Evolutionary conservation across 2,888 invertebrate genomes (phyloP).

Genomic region (Maniola hyperantus): DNA sequence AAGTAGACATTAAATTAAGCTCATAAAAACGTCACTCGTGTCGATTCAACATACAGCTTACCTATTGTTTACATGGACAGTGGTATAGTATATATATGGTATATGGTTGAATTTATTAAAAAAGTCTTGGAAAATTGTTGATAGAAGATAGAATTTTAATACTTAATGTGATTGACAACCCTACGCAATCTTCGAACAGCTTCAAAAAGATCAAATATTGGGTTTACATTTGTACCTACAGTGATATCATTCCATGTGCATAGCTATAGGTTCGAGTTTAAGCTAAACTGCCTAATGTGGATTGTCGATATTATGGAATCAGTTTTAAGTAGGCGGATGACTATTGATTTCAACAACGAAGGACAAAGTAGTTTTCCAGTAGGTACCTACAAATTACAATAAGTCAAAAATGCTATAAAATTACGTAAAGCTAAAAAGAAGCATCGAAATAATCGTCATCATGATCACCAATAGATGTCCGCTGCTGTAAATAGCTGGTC

Average conservation of each 20-base stretch:
- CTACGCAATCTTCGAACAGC: constrained; percentile 22
- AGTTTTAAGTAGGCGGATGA: constrained; percentile 7
- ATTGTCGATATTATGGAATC: neutral
- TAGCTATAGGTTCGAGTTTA: constrained; percentile 56
- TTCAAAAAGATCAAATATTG: constrained; percentile 25
- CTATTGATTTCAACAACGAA: neutral
- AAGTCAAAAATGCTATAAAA: neutral
- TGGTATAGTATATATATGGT: too few species aligned
- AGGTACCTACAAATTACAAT: neutral
- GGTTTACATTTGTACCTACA: constrained; percentile 48
- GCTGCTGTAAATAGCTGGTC: too few species aligned
- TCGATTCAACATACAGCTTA: too few species aligned
- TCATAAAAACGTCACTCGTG: too few species aligned
- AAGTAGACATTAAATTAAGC: too few species aligned
- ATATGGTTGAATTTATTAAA: too few species aligned
- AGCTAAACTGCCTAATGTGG: constrained; percentile 41
- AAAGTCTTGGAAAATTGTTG: too few species aligned
- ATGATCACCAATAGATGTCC: too few species aligned
- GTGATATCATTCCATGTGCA: constrained; percentile 74
- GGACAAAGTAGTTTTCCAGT: neutral
- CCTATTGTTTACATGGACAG: too few species aligned
- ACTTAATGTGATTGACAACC: constrained; percentile 1
- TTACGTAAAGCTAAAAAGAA: neutral
- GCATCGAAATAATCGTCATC: too few species aligned
- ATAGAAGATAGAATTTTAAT: too few species aligned